Conservation (phyloP, 2,888 invertebrate species). For the Cheilosia variabilis region DNA sequence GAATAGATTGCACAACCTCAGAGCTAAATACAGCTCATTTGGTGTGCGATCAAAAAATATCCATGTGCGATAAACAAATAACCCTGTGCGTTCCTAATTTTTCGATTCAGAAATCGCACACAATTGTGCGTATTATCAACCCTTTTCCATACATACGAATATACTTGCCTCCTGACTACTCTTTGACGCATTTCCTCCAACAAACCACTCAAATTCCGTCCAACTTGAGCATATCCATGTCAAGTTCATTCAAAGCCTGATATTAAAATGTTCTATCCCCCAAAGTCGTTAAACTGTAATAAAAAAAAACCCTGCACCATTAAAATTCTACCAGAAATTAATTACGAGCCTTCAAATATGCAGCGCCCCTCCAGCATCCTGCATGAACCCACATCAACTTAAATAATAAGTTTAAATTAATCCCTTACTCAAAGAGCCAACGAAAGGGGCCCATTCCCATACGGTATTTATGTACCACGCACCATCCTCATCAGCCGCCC, state of each 20-base stretch:
- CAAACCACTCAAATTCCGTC: too few species aligned
- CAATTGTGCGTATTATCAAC: not conserved
- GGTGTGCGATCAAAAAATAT: not conserved
- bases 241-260: not conserved
- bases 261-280: not conserved
- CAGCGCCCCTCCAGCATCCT: not conserved
- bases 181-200: too few species aligned
- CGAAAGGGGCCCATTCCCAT: conserved; percentile 2
- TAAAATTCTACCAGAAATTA: conserved; percentile 7
- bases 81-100: not conserved
- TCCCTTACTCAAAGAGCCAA: conserved; percentile 38
- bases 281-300: not conserved
- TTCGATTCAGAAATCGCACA: not conserved
- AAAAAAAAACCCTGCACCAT: not conserved
- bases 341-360: conserved; percentile 20
- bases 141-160: too few species aligned
- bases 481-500: conserved; percentile 10
- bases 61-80: not conserved
- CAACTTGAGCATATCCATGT: too few species aligned
- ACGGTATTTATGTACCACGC: not conserved
- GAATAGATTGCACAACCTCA: too few species aligned
- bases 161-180: too few species aligned
- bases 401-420: conserved; percentile 58
- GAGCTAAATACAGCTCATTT: not conserved
- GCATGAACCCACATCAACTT: conserved; percentile 32